Percentiles rank a stretch among this genome's conserved stretches.
Conservation (phyloP, 2,888 invertebrate species). For the Andrena praecox region DNA sequence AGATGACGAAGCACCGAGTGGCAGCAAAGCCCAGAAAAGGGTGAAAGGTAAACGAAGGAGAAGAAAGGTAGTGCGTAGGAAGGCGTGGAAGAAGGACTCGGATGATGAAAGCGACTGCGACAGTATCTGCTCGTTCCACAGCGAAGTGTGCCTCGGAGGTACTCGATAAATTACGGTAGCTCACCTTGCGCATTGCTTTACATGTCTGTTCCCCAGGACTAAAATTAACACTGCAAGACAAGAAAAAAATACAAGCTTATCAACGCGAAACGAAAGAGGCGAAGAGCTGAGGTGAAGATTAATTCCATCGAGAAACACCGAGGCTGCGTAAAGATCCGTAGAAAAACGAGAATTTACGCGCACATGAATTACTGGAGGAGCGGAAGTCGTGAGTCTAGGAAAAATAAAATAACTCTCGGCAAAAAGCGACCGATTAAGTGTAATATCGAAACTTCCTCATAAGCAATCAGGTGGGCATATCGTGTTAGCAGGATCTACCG, state of each 20-base stretch:
- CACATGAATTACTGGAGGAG: neutral
- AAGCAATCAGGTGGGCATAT: neutral
- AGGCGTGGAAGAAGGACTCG: constrained; percentile 12
- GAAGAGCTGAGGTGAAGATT: neutral
- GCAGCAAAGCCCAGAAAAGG: neutral
- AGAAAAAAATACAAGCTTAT: constrained; percentile 63
- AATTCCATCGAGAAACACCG: neutral
- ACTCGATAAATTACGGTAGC: neutral
- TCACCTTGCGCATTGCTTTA: neutral
- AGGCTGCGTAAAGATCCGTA: neutral
- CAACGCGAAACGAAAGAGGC: neutral
- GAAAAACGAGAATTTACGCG: neutral
- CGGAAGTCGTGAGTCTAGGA: neutral
- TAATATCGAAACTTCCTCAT: neutral
- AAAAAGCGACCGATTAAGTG: neutral
- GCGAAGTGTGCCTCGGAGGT: constrained; percentile 71
- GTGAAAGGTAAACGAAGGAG: neutral
- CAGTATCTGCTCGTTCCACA: constrained; percentile 76
- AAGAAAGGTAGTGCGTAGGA: constrained; percentile 21
- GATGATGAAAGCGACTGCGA: constrained; percentile 59
- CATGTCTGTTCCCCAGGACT: constrained; percentile 57
- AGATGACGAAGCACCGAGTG: neutral
- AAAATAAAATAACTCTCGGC: neutral
- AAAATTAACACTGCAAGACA: constrained; percentile 68
- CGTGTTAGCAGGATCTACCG: neutral